phyloP scores from a whole-genome alignment of 2,113 vertebrate genomes.

The Nothocercus nigrocapillus region DNA sequence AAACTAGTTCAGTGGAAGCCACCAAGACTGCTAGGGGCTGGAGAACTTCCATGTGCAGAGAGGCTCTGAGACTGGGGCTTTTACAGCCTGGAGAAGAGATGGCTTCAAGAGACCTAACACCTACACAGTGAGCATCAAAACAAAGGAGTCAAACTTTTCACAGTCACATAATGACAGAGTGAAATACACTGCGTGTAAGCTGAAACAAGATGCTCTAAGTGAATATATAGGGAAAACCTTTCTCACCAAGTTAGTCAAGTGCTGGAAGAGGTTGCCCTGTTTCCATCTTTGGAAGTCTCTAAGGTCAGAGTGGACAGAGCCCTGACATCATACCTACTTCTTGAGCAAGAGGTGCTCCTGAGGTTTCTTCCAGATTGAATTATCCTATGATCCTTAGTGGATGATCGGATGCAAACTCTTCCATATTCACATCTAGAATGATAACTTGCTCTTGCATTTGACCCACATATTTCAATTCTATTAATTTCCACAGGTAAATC shows the following conservation, averaged over 20 bases:
- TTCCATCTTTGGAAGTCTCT: neutral
- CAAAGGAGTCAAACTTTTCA: neutral
- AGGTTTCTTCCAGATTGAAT: neutral
- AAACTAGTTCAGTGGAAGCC: neutral
- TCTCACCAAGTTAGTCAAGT: neutral
- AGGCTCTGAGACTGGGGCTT: rapidly evolving
- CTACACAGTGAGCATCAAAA: neutral
- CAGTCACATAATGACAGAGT: rapidly evolving
- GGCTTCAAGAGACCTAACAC: neutral
- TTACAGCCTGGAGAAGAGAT: neutral
- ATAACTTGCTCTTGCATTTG: neutral
- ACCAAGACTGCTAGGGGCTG: neutral
- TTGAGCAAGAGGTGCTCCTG: neutral
- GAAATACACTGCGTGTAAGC: neutral
- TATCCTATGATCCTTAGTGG: neutral
- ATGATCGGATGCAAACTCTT: neutral
- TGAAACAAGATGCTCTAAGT: neutral
- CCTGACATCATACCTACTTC: neutral
- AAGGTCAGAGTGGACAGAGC: neutral
- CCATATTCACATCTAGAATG: neutral
- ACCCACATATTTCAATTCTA: neutral
- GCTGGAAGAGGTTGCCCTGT: neutral
- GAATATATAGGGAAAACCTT: neutral
- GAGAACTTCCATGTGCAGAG: neutral
- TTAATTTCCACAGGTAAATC: neutral